Evolutionary conservation across 2,113 vertebrate genomes (phyloP).

Genomic region (Gopherus flavomarginatus): DNA sequence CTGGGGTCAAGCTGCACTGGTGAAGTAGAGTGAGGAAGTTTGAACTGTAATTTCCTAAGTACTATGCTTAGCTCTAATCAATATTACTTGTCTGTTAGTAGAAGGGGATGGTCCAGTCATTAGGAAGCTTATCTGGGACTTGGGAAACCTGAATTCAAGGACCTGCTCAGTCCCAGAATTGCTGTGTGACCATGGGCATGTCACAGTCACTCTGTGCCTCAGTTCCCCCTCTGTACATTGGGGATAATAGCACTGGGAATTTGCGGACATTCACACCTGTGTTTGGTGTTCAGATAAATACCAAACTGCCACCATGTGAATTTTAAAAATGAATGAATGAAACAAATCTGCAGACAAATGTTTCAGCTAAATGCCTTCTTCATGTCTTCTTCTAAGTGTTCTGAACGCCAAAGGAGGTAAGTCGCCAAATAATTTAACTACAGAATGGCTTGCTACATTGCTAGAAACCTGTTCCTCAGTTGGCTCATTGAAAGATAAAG

Average conservation of each 20-base stretch:
- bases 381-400: neutral
- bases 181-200: neutral
- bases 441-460: fast-evolving
- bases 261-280: neutral
- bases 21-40: neutral
- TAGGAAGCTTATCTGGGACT: neutral
- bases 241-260: neutral
- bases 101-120: fast-evolving
- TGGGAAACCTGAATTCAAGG: fast-evolving
- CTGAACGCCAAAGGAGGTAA: neutral
- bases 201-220: neutral
- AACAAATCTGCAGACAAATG: neutral
- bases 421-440: neutral
- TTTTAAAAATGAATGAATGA: neutral
- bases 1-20: neutral
- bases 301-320: neutral
- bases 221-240: neutral
- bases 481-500: neutral
- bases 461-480: neutral
- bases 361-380: neutral
- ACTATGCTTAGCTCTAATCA: neutral
- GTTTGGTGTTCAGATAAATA: neutral
- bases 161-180: neutral
- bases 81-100: neutral
- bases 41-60: neutral